These are phyloP conservation scores for Lapara coniferarum DNA, from an alignment of 2,888 invertebrate genomes.

Conservation along the genomic window DNA sequence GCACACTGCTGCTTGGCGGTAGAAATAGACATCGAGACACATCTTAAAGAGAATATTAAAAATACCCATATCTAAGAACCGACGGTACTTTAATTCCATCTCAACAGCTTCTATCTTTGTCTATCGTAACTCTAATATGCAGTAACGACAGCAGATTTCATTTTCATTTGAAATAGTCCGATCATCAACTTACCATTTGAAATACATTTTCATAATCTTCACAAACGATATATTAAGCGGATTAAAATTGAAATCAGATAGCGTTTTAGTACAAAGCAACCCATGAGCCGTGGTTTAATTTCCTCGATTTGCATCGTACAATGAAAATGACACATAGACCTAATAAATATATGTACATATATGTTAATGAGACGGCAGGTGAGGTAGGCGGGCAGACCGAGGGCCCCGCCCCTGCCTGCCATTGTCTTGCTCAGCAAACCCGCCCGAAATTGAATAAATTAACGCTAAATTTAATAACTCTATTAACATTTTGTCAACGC, in stretches of 20 bases:
- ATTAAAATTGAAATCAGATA: not conserved
- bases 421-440: conserved; percentile 64
- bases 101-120: too few relatives aligned
- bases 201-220: not conserved
- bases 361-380: conserved; percentile 70
- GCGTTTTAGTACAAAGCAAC: not conserved
- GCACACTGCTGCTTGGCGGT: too few relatives aligned
- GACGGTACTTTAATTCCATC: too few relatives aligned
- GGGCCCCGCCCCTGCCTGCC: conserved; percentile 69
- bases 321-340: conserved; percentile 22
- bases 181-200: not conserved
- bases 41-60: too few relatives aligned
- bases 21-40: too few relatives aligned
- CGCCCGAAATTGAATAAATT: conserved; percentile 80
- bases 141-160: too few relatives aligned
- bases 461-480: conserved; percentile 80
- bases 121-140: too few relatives aligned
- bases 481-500: conserved; percentile 73
- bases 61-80: too few relatives aligned
- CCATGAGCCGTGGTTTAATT: conserved; percentile 3
- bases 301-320: conserved; percentile 4
- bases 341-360: conserved; percentile 34
- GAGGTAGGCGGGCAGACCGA: conserved; percentile 60
- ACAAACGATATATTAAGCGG: not conserved
- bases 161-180: too few relatives aligned